Evolutionary conservation across 2,797 vertebrate species (phyloP), one percentile per base, ranked within the genome.

Genomic region (Hypotaenidia philippensis): DNA sequence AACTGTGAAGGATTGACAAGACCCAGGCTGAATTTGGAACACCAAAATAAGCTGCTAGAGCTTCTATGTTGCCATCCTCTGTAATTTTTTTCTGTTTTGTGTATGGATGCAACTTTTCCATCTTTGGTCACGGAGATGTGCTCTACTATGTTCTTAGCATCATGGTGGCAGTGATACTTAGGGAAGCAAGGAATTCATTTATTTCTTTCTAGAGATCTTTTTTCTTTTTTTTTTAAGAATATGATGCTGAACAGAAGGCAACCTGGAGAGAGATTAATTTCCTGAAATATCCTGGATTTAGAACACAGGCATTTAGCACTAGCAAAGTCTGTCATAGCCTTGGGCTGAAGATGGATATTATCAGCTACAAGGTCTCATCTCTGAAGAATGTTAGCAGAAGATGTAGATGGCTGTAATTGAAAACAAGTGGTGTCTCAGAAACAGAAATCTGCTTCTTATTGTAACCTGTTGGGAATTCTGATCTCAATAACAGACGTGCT

Each of bases 331-430:
- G 47, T 92, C 50, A n/a, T 89, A 87, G n/a, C 41, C 66, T 38
- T 87, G 69, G 38, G 53, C 38, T 90, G 83, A 77, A 93, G 90
- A 96, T 71, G 26, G 45, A 78, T 91, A 5, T 36, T 74, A 44
- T 75, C 87, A 95, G 89, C 49, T 89, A 85, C 49, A 52, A 71
- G 49, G 92, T 65, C 61, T 94, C 60, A 77, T 94, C 60, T 93
- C 3, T 5, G 68, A 95, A 95, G 88, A 96, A 94, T 68, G 56
- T 80, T 93, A 91, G 57, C 74, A 90, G 74, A 94, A 94, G 75
- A 68, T 94, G 80, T 87, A 87, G 52, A 47, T 87, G 68, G 19
- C 57, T 92, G 71, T 96, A 95, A 92, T 61, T 92, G 90, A 89
- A 94, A 94, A 80, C 89, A 91, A 92, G 34, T 83, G 71, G 14